Evolutionary conservation across 1,140 invertebrate genomes (phyloP), one percentile per base, ranked within the genome.

Genomic region (Drosophila prosaltans): DNA sequence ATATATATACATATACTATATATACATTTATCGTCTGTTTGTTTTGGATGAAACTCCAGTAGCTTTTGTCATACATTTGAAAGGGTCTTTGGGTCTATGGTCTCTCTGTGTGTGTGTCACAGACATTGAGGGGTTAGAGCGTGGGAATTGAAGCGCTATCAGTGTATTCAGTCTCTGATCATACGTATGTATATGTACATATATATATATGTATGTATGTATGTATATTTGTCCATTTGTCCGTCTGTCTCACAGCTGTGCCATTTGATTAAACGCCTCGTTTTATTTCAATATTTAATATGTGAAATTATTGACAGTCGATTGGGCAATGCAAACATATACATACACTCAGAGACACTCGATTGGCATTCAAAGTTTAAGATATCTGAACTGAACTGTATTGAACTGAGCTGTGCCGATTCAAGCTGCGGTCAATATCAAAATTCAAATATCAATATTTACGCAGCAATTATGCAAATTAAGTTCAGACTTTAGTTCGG

Each of bases 381-480:
- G 45, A 51, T 51, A 51, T 51, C 45, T 48, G 16, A 16, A 48
- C 1, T 43, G 45, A 51, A 51, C 45, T 51, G 45, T 26, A 26
- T 24, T 51, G 41, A 43, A 16, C 11, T 43, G 45, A 51, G 11
- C 45, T 51, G 45, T 21, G 45, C 45, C 30, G 24, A 43, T 21
- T 24, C 26, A 40, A 62, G 60, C 60, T 45, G 60, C 72, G 83
- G 83, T 86, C 83, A 86, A 86, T 86, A 86, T 86, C 83, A 86
- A 86, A 86, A 86, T 77, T 88, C 77, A 86, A 86, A 86, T 80
- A 86, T 84, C 81, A 89, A 89, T 89, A 89, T 89, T 89, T 89
- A 89, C 84, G 84, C 84, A 84, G 80, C 84, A 89, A 89, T 89
- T 89, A 89, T 89, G 84, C 84, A 89, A 89, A 89, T 89, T 89